phyloP scores from a whole-genome alignment of 2,888 invertebrate genomes.

The Byasa hedistus region DNA sequence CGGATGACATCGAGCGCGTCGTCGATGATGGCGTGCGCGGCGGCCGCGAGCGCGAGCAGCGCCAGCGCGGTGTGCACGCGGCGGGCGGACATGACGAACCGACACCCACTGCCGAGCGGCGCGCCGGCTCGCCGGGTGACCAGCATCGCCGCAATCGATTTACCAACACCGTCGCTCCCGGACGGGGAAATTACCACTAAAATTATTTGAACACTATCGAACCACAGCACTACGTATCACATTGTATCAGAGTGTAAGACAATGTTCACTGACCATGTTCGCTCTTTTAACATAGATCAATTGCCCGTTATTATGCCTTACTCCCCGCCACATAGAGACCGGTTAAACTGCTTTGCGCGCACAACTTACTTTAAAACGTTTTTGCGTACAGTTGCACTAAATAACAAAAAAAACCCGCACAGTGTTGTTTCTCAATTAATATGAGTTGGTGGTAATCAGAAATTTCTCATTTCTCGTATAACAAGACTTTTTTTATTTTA shows the following conservation, averaged over 20 bases:
- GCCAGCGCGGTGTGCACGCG: conserved; percentile 54
- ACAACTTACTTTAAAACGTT: conserved; percentile 4
- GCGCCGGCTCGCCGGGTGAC: conserved; percentile 52
- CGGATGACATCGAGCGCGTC: conserved; percentile 82
- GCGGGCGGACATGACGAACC: conserved; percentile 62
- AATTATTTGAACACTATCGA: neutral
- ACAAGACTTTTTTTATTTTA: neutral
- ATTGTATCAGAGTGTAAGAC: neutral
- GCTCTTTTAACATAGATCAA: conserved; percentile 9
- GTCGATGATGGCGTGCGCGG: conserved; percentile 70
- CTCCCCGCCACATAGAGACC: conserved; percentile 15
- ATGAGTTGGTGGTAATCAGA: neutral
- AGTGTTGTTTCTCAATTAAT: neutral
- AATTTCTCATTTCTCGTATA: neutral
- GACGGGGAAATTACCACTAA: neutral
- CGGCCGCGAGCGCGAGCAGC: conserved; percentile 49
- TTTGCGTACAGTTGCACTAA: conserved; percentile 6
- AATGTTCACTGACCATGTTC: conserved; percentile 6
- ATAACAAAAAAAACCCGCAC: neutral
- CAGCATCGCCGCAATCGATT: conserved; percentile 34
- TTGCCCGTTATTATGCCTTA: conserved; percentile 14
- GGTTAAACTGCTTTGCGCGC: conserved; percentile 22
- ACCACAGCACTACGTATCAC: no score
- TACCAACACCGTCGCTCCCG: conserved; percentile 2
- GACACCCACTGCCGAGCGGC: conserved; percentile 58